These are phyloP conservation scores for Bombus picipes DNA, from an alignment of 1,140 invertebrate species.

Conservation along the genomic window DNA sequence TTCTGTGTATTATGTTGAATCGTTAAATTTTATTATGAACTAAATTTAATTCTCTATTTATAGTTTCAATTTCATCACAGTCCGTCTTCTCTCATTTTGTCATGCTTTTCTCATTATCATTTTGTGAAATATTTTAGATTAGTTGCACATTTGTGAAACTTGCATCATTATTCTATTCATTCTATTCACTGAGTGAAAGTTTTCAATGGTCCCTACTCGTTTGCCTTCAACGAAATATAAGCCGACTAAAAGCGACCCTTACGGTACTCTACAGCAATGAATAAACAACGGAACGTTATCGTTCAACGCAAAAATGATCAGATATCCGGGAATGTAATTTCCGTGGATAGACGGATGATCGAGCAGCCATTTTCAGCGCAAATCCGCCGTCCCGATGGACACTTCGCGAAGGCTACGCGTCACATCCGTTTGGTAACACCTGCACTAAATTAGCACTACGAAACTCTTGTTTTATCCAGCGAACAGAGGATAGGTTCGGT, in stretches of 20 bases:
- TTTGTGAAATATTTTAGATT: not conserved
- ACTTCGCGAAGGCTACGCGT: conserved; percentile 14
- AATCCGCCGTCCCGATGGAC: conserved; percentile 62
- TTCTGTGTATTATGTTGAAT: not conserved
- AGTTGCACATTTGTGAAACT: not conserved
- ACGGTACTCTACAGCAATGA: not conserved
- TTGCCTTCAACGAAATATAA: not conserved
- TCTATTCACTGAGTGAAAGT: not conserved
- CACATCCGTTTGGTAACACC: conserved; percentile 64
- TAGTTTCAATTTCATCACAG: not conserved
- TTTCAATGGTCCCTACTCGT: not conserved
- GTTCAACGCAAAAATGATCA: conserved; percentile 35
- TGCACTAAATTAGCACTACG: conserved; percentile 78
- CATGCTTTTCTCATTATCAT: not conserved
- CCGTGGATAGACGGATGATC: conserved; percentile 32
- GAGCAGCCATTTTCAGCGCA: conserved; percentile 34
- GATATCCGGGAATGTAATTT: conserved; percentile 51
- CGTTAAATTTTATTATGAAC: not conserved
- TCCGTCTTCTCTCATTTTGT: not conserved
- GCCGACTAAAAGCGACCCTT: not conserved
- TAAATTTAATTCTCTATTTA: not conserved
- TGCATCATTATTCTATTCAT: not conserved
- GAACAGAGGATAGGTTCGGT: conserved; percentile 36
- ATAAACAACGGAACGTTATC: not conserved
- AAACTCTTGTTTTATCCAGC: conserved; percentile 72